Conservation (phyloP, 2,888 invertebrate species). For the Ceraclea dissimilis region DNA sequence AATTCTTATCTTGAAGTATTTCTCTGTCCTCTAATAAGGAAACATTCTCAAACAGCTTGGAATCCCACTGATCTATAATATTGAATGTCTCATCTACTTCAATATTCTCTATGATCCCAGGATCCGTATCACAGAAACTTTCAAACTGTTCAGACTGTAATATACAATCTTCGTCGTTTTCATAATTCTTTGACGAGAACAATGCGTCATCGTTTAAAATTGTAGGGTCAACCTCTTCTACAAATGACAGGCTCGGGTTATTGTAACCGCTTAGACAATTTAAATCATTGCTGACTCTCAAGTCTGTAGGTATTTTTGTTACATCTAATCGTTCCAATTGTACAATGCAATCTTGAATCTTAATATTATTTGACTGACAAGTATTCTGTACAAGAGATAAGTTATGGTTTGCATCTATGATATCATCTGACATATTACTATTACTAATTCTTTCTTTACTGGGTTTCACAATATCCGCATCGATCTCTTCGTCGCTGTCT, state of each 20-base stretch:
- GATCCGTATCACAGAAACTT: slow-evolving; percentile 19
- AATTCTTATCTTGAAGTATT: slow-evolving; percentile 36
- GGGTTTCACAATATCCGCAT: slow-evolving; percentile 7
- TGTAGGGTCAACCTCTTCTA: slow-evolving; percentile 3
- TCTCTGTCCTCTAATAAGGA: slow-evolving; percentile 13
- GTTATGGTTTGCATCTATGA: neutral
- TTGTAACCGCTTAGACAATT: neutral
- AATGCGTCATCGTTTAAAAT: slow-evolving; percentile 12
- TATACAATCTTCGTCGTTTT: slow-evolving; percentile 14
- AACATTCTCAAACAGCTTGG: slow-evolving; percentile 22
- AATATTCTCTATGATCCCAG: slow-evolving; percentile 20
- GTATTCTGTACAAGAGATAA: neutral
- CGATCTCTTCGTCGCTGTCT: slow-evolving; percentile 14
- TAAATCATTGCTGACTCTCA: neutral
- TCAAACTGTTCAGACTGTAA: slow-evolving; percentile 15
- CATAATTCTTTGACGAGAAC: slow-evolving; percentile 9
- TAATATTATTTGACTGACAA: neutral
- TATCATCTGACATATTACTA: neutral
- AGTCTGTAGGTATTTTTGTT: slow-evolving; percentile 1
- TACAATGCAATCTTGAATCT: slow-evolving; percentile 18
- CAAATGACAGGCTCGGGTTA: neutral
- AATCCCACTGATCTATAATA: slow-evolving; percentile 24
- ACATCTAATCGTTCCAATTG: slow-evolving; percentile 17
- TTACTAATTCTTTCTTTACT: neutral
- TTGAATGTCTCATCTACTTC: slow-evolving; percentile 16